A percentile compares a stretch with the other conserved stretches of the same genome.
These are phyloP conservation scores for Atlantisia rogersi DNA, from an alignment of 2,113 vertebrate genomes.

Conservation along the genomic window DNA sequence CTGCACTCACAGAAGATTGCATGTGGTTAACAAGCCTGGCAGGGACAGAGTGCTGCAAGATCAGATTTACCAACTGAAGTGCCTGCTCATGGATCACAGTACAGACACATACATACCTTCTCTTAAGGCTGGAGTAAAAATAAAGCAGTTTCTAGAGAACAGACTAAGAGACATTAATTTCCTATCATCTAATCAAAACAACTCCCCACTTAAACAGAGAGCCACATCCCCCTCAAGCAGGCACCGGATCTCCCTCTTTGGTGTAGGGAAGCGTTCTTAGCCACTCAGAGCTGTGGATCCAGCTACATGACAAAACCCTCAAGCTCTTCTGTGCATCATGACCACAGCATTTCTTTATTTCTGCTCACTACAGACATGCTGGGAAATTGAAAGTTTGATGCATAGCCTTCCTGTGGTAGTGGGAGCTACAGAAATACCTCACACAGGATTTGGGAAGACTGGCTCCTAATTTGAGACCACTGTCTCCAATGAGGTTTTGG, in stretches of 20 bases:
- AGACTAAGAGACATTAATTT: neutral
- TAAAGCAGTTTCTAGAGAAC: neutral
- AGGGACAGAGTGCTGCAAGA: neutral
- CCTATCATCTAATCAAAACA: neutral
- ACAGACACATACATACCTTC: neutral
- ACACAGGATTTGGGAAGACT: neutral
- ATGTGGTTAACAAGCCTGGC: neutral
- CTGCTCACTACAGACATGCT: neutral
- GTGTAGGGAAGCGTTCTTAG: neutral
- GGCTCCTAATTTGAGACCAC: neutral
- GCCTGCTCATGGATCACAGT: neutral
- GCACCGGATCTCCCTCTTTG: neutral
- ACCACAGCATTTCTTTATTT: neutral
- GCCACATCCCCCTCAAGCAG: neutral
- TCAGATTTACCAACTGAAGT: neutral
- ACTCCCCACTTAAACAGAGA: neutral
- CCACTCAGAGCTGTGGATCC: neutral
- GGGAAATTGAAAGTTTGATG: neutral
- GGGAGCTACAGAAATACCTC: neutral
- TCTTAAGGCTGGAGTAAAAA: neutral
- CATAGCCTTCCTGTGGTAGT: neutral
- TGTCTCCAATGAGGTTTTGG: neutral
- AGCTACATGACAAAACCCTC: neutral
- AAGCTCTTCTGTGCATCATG: neutral
- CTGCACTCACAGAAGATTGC: neutral